These are phyloP conservation scores for Hemaris fuciformis DNA, from an alignment of 2,888 invertebrate species.

Conservation along the genomic window DNA sequence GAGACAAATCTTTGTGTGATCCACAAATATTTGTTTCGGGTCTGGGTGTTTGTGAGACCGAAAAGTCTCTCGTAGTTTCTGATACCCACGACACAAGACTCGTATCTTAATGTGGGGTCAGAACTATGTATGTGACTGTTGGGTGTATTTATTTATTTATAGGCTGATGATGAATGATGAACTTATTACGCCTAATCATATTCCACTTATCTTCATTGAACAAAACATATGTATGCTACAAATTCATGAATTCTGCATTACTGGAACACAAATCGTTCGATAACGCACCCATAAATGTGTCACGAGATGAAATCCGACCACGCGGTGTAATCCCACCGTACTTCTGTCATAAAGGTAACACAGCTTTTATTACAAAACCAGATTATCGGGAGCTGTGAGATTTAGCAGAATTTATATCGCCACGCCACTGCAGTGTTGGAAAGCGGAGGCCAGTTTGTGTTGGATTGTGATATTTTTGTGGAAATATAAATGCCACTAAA, in stretches of 20 bases:
- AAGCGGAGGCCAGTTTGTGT: not conserved
- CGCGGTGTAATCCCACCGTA: not conserved
- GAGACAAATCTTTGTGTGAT: too few species aligned
- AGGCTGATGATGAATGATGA: too few species aligned
- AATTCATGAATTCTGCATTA: slow-evolving; percentile 6
- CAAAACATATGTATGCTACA: too few species aligned
- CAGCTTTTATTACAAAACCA: not conserved
- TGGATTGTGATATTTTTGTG: not conserved
- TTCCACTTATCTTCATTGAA: not conserved
- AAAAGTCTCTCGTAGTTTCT: too few species aligned
- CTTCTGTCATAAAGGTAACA: not conserved
- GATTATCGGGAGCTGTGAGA: slow-evolving; percentile 12
- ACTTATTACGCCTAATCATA: not conserved
- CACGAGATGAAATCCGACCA: slow-evolving; percentile 26
- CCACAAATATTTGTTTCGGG: too few species aligned
- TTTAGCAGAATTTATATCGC: not conserved
- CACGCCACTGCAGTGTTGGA: too few species aligned
- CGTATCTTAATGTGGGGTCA: too few species aligned
- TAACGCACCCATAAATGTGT: slow-evolving; percentile 31
- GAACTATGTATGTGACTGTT: too few species aligned
- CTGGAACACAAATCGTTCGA: slow-evolving; percentile 30
- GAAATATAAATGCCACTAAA: not conserved
- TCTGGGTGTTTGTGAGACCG: too few species aligned
- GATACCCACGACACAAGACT: too few species aligned
- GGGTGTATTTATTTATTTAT: too few species aligned